Evolutionary conservation across 2,888 invertebrate species (phyloP).

Genomic region (Sepiola atlantica): DNA sequence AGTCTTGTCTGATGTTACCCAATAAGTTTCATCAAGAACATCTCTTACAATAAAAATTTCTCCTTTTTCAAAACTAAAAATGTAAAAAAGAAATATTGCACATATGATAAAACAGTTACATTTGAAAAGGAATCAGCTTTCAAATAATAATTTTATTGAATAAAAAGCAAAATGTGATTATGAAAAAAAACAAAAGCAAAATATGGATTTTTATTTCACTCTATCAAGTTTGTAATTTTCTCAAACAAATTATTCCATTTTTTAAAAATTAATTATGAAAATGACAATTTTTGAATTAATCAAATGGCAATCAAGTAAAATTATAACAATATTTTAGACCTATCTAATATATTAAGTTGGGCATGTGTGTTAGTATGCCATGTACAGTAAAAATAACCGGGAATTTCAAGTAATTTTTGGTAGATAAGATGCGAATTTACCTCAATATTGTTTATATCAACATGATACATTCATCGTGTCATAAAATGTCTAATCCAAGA

Average conservation of each 20-base stretch:
- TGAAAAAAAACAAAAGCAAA: background rate
- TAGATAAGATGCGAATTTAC: too few relatives aligned
- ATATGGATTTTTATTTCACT: too few relatives aligned
- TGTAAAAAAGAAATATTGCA: background rate
- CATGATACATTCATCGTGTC: too few relatives aligned
- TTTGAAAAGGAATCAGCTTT: background rate
- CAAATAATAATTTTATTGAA: background rate
- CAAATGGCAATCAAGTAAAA: background rate
- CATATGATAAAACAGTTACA: background rate
- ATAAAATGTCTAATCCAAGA: too few relatives aligned
- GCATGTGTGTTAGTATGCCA: too few relatives aligned
- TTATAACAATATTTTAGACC: background rate
- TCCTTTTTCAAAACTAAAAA: constrained; percentile 78
- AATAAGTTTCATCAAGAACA: constrained; percentile 97
- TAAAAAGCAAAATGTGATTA: background rate
- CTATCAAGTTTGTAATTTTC: too few relatives aligned
- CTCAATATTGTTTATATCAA: too few relatives aligned
- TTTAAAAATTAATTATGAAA: background rate
- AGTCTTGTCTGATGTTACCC: constrained; percentile 95
- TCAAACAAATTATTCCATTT: background rate
- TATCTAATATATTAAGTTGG: too few relatives aligned
- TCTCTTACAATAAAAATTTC: constrained; percentile 97
- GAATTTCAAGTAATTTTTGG: too few relatives aligned
- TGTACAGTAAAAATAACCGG: too few relatives aligned
- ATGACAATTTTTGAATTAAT: background rate